phyloP scores from a whole-genome alignment of 2,113 vertebrate genomes.

The Protobothrops mucrosquamatus region DNA sequence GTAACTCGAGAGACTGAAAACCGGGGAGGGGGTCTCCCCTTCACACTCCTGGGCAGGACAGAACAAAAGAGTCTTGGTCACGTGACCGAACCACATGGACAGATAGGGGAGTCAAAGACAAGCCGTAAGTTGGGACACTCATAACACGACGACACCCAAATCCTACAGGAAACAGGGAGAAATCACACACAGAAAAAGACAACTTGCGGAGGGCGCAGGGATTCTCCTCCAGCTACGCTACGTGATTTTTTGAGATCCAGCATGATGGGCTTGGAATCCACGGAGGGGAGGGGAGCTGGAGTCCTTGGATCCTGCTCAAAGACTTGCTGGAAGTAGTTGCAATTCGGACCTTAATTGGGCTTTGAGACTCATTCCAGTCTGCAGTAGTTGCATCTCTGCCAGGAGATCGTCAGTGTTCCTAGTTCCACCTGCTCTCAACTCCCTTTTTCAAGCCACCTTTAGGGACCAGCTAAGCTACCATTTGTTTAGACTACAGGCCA shows the following conservation, averaged over 20 bases:
- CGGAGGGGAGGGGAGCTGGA: background rate
- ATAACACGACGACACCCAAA: background rate
- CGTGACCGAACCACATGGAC: background rate
- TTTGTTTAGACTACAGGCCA: background rate
- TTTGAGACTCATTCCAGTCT: background rate
- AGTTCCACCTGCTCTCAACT: background rate
- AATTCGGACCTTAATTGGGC: background rate
- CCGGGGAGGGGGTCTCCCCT: no score
- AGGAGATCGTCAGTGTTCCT: background rate
- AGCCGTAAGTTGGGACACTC: background rate
- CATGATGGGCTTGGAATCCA: background rate
- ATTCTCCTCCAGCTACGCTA: background rate
- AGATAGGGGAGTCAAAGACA: background rate
- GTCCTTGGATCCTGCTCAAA: background rate
- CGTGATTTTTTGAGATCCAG: background rate
- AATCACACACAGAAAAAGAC: background rate
- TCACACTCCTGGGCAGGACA: background rate
- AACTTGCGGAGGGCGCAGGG: background rate
- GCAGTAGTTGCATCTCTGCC: background rate
- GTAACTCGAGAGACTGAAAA: background rate
- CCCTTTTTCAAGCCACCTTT: background rate
- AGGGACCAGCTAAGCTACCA: background rate
- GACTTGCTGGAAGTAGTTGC: background rate
- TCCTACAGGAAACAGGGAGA: background rate
- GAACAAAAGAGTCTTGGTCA: background rate